Conservation (phyloP, 2,797 vertebrate species). For the Anomalospiza imberbis region DNA sequence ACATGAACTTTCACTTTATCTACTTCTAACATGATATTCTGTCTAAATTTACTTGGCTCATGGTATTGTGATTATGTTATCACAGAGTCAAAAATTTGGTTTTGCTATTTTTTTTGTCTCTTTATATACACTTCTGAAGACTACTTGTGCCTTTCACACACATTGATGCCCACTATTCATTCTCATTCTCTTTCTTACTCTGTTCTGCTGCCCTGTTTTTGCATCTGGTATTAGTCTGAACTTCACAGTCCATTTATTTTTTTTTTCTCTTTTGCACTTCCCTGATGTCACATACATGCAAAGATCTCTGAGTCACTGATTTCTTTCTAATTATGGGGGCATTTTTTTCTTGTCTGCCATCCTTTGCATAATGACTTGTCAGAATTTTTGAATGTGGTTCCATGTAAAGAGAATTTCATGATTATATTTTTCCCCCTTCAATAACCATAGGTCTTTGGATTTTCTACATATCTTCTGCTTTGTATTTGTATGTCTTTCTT, state of each 20-base stretch:
- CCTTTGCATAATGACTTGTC: background rate
- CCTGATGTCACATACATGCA: background rate
- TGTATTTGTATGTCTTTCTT: background rate
- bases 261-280: background rate
- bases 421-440: background rate
- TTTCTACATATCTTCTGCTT: background rate
- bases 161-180: background rate
- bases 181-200: background rate
- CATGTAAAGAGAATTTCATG: background rate
- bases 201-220: background rate
- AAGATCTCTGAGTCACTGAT: background rate
- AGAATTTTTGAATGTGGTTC: background rate
- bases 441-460: background rate
- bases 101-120: background rate
- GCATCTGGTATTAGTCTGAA: constrained; percentile 3
- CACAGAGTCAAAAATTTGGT: background rate
- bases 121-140: background rate
- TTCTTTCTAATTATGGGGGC: background rate
- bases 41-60: background rate
- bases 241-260: background rate
- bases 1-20: background rate
- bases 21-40: background rate
- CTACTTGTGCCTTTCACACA: background rate
- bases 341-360: background rate
- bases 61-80: background rate